Base-by-base conservation (phyloP, 2,888 invertebrate genomes). In the Melanostoma scalare region DNA sequence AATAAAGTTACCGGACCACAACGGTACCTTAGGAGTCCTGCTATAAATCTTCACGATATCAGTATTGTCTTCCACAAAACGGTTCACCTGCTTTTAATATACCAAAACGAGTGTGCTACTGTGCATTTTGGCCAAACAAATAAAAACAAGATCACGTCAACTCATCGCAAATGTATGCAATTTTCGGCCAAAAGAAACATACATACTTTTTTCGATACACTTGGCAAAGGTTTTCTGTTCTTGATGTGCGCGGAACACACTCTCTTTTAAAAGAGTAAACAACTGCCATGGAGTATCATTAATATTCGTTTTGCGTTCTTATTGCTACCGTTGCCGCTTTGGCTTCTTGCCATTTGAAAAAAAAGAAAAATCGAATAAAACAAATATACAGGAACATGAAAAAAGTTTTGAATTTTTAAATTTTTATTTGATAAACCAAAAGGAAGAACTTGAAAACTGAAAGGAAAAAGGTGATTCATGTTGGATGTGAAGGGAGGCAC, bases 1-100 rank as follows among this genome's bases (percentile, higher is more conserved):
- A 52, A 73, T 82, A 68, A 82, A 78, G 63, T 73, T 36, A 72
- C 72, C 38, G 20, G 52, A 46, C 82, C 78, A 69, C 78, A 82
- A 82, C 82, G 82, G 82, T 82, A 82, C 73, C 67, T 44, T 65
- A 10, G 35, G 63, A 78, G 69, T 82, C 82, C 78, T 73, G 84
- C 84, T 79, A 84, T 84, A 84, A 84, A 84, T 84, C 78, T 84
- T 67, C 67, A 79, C 55, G 84, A 74, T 84, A 79, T 79, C 84
- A 79, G 84, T 84, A 84, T 84, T 84, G 84, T 84, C 84, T 84
- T 68, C 79, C 53, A 6, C 20, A 40, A 44, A 68, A 53, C 78
- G 58, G 63, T 61, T 84, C 82, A 84, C 82, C 82, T 84, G 82
- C 82, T 84, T 58, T 69, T 55, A 67, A 33, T 50, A 20, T 20